A percentile compares a stretch with the other conserved stretches of the same genome.
phyloP scores from a whole-genome alignment of 2,113 vertebrate genomes.

The Phasianus colchicus region DNA sequence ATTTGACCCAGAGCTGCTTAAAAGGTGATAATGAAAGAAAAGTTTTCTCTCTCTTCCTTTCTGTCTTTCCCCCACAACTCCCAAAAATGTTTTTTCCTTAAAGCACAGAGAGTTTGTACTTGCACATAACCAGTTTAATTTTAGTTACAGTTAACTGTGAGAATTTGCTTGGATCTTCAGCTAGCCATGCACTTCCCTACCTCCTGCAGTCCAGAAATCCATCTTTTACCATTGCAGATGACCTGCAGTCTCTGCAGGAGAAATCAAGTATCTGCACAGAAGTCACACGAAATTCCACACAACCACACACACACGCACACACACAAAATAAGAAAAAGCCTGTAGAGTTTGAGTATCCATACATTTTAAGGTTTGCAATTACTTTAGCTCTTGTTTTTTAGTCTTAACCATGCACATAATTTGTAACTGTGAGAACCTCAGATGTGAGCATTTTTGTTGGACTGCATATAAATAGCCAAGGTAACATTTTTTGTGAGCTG shows the following conservation, averaged over 20 bases:
- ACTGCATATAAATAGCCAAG: neutral
- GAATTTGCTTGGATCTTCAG: neutral
- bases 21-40: neutral
- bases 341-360: neutral
- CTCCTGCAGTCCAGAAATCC: conserved; percentile 20
- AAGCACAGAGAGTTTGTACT: neutral
- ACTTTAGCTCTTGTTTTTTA: neutral
- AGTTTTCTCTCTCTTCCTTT: neutral
- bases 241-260: neutral
- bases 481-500: neutral
- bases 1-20: neutral
- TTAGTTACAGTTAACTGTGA: neutral
- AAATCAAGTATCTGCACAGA: neutral
- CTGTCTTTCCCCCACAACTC: neutral
- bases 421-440: neutral
- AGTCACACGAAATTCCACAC: neutral
- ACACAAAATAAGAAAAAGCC: no score
- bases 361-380: neutral
- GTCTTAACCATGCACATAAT: neutral
- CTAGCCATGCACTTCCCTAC: neutral
- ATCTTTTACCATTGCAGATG: neutral
- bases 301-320: no score
- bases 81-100: neutral
- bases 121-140: neutral
- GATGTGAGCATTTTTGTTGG: neutral